Percentiles rank a stretch among this genome's conserved stretches.
These are phyloP conservation scores for Aphyosemion australe DNA, from an alignment of 2,113 vertebrate genomes.

Conservation along the genomic window DNA sequence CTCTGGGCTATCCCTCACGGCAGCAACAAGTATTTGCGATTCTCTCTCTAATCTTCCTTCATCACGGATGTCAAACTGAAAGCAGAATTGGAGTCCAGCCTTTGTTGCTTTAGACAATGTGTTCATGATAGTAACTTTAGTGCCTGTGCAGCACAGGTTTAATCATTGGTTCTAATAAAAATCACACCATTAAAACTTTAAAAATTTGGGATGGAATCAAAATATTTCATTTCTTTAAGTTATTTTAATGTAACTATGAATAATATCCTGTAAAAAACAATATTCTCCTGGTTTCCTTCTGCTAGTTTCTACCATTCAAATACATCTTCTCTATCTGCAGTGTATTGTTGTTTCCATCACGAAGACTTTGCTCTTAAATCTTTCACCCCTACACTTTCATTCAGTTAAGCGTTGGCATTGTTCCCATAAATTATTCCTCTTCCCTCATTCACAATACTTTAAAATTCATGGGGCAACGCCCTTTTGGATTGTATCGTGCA, in stretches of 20 bases:
- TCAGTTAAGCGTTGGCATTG: constrained; percentile 22
- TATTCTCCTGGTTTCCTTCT: constrained; percentile 22
- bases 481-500: constrained; percentile 4
- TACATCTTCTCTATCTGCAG: constrained; percentile 19
- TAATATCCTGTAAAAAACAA: constrained; percentile 9
- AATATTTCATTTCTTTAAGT: too few relatives aligned
- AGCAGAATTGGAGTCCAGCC: constrained; percentile 50
- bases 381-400: constrained; percentile 1
- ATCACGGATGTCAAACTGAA: constrained; percentile 67
- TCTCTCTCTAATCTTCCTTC: constrained; percentile 61
- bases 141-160: constrained; percentile 15
- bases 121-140: constrained; percentile 22
- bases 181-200: too few relatives aligned
- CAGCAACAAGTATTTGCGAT: constrained; percentile 66
- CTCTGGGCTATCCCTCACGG: constrained; percentile 60
- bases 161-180: constrained; percentile 1
- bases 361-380: constrained; percentile 29
- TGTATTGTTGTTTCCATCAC: constrained; percentile 30
- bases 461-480: constrained; percentile 8
- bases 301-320: constrained; percentile 5
- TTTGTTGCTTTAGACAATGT: constrained; percentile 21
- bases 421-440: background rate
- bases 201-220: too few relatives aligned
- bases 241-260: too few relatives aligned
- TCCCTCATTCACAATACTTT: background rate